A percentile compares a stretch with the other conserved stretches of the same genome.
phyloP scores from a whole-genome alignment of 2,888 invertebrate species.

The Cryptocephalus moraei region DNA sequence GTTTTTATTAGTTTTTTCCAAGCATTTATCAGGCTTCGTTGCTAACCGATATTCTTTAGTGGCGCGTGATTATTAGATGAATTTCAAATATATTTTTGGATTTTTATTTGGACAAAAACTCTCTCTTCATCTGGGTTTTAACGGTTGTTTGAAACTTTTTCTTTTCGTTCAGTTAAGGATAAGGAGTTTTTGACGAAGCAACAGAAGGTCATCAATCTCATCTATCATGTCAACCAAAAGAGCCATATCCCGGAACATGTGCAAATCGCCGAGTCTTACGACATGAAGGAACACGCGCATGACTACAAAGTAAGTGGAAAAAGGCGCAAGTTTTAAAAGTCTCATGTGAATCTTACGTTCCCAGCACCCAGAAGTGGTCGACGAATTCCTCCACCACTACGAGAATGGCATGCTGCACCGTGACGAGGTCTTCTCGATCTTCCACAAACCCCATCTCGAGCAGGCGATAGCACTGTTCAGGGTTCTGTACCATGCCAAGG shows the following conservation, averaged over 20 bases:
- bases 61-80: too few species aligned
- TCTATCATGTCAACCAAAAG: not conserved
- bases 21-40: too few species aligned
- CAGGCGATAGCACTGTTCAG: constrained; percentile 57
- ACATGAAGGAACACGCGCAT: not conserved
- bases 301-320: not conserved
- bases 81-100: too few species aligned
- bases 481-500: constrained; percentile 58
- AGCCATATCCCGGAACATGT: not conserved
- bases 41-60: too few species aligned
- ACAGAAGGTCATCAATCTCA: not conserved
- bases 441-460: constrained; percentile 48
- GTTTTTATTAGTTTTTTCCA: too few species aligned
- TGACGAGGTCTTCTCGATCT: constrained; percentile 51
- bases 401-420: constrained; percentile 46
- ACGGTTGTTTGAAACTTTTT: not conserved
- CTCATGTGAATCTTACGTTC: constrained; percentile 15
- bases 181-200: not conserved
- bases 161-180: not conserved
- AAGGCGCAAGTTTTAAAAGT: not conserved
- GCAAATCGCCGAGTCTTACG: not conserved
- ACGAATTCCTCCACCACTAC: constrained; percentile 45
- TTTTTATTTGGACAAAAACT: not conserved
- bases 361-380: constrained; percentile 48
- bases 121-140: not conserved